Conservation (phyloP, 2,888 invertebrate genomes). For the Zeuzera pyrina region DNA sequence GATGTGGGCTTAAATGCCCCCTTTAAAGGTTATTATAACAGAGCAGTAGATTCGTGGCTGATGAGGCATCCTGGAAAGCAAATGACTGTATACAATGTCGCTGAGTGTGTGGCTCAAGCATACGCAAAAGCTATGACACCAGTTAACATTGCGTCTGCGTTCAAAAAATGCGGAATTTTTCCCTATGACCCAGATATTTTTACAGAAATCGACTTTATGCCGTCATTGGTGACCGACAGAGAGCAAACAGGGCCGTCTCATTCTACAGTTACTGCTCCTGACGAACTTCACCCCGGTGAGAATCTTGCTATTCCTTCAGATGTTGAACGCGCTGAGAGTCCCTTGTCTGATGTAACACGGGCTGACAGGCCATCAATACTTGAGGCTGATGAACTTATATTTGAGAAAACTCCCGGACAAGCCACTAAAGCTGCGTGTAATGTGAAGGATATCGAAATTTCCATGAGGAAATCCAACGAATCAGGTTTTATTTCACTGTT, state of each 20-base stretch:
- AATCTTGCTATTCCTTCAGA: too few species aligned
- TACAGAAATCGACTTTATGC: slow-evolving; percentile 22
- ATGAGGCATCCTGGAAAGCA: slow-evolving; percentile 30
- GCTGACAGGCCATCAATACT: too few species aligned
- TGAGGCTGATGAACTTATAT: too few species aligned
- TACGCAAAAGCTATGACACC: slow-evolving; percentile 23
- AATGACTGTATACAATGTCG: slow-evolving; percentile 31
- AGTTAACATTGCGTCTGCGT: slow-evolving; percentile 25
- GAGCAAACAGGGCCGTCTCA: not conserved
- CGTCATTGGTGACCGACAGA: slow-evolving; percentile 14
- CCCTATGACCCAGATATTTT: slow-evolving; percentile 23
- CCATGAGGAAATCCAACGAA: too few species aligned
- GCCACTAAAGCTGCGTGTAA: too few species aligned
- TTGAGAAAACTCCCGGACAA: too few species aligned
- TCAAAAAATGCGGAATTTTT: slow-evolving; percentile 16
- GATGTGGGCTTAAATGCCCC: slow-evolving; percentile 34
- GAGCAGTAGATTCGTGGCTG: slow-evolving; percentile 26
- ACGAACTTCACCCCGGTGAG: too few species aligned
- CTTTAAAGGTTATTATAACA: slow-evolving; percentile 29
- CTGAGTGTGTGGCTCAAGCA: slow-evolving; percentile 18
- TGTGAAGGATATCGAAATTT: too few species aligned
- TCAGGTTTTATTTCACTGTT: too few species aligned
- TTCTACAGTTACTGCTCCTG: too few species aligned
- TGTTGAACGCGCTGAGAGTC: too few species aligned
- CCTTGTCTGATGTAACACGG: too few species aligned